phyloP scores from a whole-genome alignment of 1,140 invertebrate species.

The Aphidius ervi region DNA sequence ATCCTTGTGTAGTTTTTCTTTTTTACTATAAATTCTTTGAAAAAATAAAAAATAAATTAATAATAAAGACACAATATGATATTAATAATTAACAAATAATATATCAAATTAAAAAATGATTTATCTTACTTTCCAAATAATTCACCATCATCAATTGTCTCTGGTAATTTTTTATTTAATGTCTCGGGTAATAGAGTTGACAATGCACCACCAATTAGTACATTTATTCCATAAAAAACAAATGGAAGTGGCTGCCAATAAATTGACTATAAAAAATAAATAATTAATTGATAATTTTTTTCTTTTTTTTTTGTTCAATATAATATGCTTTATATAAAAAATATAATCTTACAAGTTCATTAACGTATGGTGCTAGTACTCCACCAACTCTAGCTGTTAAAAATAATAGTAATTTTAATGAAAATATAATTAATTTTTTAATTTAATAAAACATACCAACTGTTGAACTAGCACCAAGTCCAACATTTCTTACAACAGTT shows the following conservation, averaged over 20 bases:
- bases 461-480: slow-evolving; percentile 72
- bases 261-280: slow-evolving; percentile 45
- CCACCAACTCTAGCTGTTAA: slow-evolving; percentile 66
- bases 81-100: no score
- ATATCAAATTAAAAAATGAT: background rate
- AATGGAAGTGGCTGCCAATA: slow-evolving; percentile 66
- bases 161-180: slow-evolving; percentile 67
- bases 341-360: slow-evolving; percentile 54
- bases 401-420: no score
- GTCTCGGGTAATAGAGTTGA: slow-evolving; percentile 75
- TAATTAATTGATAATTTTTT: slow-evolving; percentile 8
- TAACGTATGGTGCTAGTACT: slow-evolving; percentile 70
- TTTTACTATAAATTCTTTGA: slow-evolving; percentile 29
- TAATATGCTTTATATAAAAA: background rate
- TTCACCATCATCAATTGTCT: slow-evolving; percentile 71
- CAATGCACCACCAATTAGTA: slow-evolving; percentile 62
- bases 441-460: slow-evolving; percentile 34
- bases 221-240: slow-evolving; percentile 65
- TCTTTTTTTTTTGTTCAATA: background rate
- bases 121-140: slow-evolving; percentile 59
- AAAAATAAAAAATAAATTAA: slow-evolving; percentile 8
- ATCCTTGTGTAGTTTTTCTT: slow-evolving; percentile 33
- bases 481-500: slow-evolving; percentile 76
- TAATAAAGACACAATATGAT: background rate
- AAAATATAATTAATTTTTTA: no score